Percentiles rank a stretch among this genome's conserved stretches.
These are phyloP conservation scores for Pelochelys cantorii DNA, from an alignment of 2,797 vertebrate genomes.

Conservation along the genomic window DNA sequence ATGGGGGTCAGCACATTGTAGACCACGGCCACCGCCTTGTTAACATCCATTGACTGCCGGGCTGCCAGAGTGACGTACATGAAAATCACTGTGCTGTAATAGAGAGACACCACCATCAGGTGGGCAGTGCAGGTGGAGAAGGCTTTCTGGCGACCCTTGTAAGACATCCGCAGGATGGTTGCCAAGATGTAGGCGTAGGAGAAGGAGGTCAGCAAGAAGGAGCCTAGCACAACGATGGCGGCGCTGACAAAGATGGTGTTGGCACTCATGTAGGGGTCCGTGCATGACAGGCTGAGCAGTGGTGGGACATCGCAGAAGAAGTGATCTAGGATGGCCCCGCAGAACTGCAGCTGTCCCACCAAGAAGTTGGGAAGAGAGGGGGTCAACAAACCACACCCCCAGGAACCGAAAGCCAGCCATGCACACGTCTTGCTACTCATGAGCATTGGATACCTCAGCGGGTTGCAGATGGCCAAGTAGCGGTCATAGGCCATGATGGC, in stretches of 20 bases:
- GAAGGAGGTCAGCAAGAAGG: too few relatives aligned
- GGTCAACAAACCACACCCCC: slow-evolving; percentile 60
- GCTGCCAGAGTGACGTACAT: too few relatives aligned
- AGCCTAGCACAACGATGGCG: too few relatives aligned
- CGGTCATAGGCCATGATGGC: slow-evolving; percentile 63
- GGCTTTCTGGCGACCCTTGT: too few relatives aligned
- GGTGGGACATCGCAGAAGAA: slow-evolving; percentile 56
- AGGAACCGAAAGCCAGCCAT: slow-evolving; percentile 31
- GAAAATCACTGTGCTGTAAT: too few relatives aligned
- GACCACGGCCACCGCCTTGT: too few relatives aligned
- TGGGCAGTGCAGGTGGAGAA: too few relatives aligned
- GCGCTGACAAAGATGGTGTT: neutral
- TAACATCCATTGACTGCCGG: too few relatives aligned
- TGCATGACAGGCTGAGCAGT: slow-evolving; percentile 45
- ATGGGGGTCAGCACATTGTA: too few relatives aligned
- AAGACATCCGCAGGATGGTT: too few relatives aligned
- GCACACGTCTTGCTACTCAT: slow-evolving; percentile 41
- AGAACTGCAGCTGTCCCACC: slow-evolving; percentile 51
- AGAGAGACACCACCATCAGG: too few relatives aligned
- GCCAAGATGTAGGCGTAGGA: too few relatives aligned
- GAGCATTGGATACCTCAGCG: slow-evolving; percentile 39
- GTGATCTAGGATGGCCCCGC: slow-evolving; percentile 56
- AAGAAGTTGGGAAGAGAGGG: slow-evolving; percentile 45
- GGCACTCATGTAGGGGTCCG: neutral
- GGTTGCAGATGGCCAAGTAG: slow-evolving; percentile 64